phyloP scores from a whole-genome alignment of 2,797 vertebrate genomes.

The Pangasius krempfi region DNA sequence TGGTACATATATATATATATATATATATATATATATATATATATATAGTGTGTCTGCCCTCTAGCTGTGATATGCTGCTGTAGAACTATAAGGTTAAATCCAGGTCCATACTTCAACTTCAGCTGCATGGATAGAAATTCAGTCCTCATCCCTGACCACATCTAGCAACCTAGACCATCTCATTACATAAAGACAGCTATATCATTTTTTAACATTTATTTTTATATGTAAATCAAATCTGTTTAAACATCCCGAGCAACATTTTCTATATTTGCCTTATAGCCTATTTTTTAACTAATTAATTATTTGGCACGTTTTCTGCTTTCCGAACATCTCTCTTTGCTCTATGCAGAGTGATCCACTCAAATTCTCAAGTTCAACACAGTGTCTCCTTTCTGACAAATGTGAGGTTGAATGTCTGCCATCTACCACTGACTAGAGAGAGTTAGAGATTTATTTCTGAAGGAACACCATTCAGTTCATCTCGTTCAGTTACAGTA shows the following conservation, averaged over 20 bases:
- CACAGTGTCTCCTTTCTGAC: not conserved
- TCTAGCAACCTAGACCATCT: not conserved
- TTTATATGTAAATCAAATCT: not conserved
- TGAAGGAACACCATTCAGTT: not conserved
- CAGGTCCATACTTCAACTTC: not conserved
- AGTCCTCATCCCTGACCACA: not conserved
- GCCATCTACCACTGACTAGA: not conserved
- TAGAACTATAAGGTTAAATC: not conserved
- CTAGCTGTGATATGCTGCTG: constrained; percentile 5
- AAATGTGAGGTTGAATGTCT: not conserved
- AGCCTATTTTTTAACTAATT: not conserved
- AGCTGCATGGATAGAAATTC: not conserved
- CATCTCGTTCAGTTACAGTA: not conserved
- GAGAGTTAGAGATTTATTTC: not conserved
- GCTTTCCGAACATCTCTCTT: not conserved
- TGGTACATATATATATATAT: too few species aligned
- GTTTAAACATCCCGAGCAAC: not conserved
- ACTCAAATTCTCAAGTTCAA: not conserved
- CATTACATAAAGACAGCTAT: not conserved
- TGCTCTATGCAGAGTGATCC: not conserved
- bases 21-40: too few species aligned
- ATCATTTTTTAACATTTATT: not conserved
- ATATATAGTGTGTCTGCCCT: constrained; percentile 3
- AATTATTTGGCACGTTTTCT: not conserved
- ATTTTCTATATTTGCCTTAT: not conserved